Evolutionary conservation across 2,113 vertebrate genomes (phyloP), one percentile per base, ranked within the genome.

Genomic region (Todiramphus saurophagus): DNA sequence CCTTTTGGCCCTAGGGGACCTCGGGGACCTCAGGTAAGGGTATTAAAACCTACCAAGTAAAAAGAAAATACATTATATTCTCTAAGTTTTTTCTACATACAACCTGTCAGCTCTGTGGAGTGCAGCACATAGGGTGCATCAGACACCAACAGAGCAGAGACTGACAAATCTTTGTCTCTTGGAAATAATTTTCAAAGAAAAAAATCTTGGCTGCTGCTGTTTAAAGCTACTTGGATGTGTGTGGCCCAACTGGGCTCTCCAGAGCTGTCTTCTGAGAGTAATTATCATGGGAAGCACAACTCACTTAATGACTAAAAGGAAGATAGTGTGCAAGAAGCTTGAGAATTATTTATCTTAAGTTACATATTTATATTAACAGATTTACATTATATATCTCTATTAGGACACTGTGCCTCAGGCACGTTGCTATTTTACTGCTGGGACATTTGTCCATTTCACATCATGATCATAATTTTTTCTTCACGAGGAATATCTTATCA

Each of bases 1-100:
- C 72, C 95, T 82, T 67, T 91, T 60, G 99, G 99, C 60, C 94
- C 76, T 64, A 97, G 70, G 17, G 99, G 99, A 96, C 87, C 87
- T n/a, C 97, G 94, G 58, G 98, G 98, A 97, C 97, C 97, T 94
- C 98, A 98, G 98, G 99, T 99, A 98, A 96, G 46, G 16, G 63
- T 55, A 41, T 11, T 70, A 84, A 94, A 83, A 90, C 9, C 43
- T 73, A 55, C 13, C 23, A 80, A 44, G 58, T 85, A 44, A 39
- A 81, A 94, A 79, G 51, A 43, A 72, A 67, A n/a, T 7, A 24
- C 6, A 7, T 55, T 33, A 2, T 56, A 30, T 41, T 83, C 28
- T 85, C 3, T 67, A 44, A 41, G 20, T 44, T 70, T 75, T 11
- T 74, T 62, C n/a, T 87, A 6, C 17, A 13, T 27, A 9, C 12